Conservation (phyloP, 2,888 invertebrate genomes). For the Ormyrus pomaceus region DNA sequence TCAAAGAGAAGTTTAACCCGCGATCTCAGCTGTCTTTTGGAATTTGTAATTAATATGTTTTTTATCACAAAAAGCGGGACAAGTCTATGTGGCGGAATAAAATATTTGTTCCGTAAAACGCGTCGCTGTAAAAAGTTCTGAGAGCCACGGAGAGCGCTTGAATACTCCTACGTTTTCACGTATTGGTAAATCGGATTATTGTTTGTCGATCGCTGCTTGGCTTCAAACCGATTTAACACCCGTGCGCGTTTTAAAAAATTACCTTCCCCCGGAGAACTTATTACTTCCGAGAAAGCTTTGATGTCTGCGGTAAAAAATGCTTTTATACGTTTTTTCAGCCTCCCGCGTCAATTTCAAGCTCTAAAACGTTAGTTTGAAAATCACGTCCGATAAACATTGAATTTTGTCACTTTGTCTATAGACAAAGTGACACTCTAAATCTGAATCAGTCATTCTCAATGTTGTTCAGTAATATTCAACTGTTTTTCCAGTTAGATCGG, state of each 20-base stretch:
- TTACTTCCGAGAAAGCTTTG: slow-evolving; percentile 10
- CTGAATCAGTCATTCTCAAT: too few species aligned
- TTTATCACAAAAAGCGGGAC: slow-evolving; percentile 29
- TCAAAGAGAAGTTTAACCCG: slow-evolving; percentile 48
- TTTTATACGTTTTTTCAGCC: too few species aligned
- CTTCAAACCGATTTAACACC: not conserved
- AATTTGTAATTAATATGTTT: slow-evolving; percentile 72
- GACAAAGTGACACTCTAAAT: too few species aligned
- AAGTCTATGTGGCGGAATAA: slow-evolving; percentile 18
- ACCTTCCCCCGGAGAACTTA: not conserved
- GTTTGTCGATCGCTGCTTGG: slow-evolving; percentile 8
- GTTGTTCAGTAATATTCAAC: too few species aligned
- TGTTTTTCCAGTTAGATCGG: too few species aligned
- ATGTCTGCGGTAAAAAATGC: not conserved
- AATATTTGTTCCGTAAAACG: slow-evolving; percentile 53
- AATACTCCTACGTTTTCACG: not conserved
- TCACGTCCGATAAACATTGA: too few species aligned
- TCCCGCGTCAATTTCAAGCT: too few species aligned
- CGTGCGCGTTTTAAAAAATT: not conserved
- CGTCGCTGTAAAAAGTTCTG: slow-evolving; percentile 36
- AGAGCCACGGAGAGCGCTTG: slow-evolving; percentile 1
- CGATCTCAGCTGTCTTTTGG: slow-evolving; percentile 60
- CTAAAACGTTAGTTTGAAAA: too few species aligned
- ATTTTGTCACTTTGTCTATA: too few species aligned
- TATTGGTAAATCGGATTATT: slow-evolving; percentile 33